phyloP scores from a whole-genome alignment of 1,140 invertebrate species.

The Dendrolimus kikuchii region DNA sequence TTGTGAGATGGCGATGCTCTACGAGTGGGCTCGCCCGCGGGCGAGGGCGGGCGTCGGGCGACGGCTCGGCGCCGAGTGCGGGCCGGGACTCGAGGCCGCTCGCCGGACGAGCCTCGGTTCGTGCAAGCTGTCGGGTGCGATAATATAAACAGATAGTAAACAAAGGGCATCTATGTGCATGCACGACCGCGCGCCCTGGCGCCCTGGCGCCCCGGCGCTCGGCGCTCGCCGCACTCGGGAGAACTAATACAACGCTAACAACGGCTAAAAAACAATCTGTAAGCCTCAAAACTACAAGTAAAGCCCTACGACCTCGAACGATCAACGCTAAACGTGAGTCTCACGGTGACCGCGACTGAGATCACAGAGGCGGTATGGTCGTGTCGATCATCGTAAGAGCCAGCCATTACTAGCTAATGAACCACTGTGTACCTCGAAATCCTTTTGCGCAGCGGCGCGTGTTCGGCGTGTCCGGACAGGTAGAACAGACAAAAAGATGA shows the following conservation, averaged over 20 bases:
- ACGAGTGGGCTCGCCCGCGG: slow-evolving; percentile 60
- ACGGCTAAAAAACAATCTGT: slow-evolving; percentile 71
- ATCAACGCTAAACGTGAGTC: slow-evolving; percentile 57
- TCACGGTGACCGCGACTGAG: slow-evolving; percentile 52
- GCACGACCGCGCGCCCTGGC: slow-evolving; percentile 58
- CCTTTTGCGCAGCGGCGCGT: slow-evolving; percentile 75
- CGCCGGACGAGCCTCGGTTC: slow-evolving; percentile 63
- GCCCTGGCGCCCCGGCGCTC: slow-evolving; percentile 28
- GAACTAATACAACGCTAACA: slow-evolving; percentile 73
- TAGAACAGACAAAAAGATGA: slow-evolving; percentile 68
- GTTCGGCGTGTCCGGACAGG: slow-evolving; percentile 62
- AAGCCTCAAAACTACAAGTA: slow-evolving; percentile 76
- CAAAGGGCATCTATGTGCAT: slow-evolving; percentile 68
- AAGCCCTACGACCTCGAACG: slow-evolving; percentile 73
- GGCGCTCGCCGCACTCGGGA: slow-evolving; percentile 67
- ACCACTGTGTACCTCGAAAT: slow-evolving; percentile 81
- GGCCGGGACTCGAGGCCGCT: slow-evolving; percentile 52
- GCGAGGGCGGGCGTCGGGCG: slow-evolving; percentile 26
- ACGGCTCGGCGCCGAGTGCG: slow-evolving; percentile 40
- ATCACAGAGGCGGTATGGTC: slow-evolving; percentile 54
- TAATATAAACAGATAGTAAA: slow-evolving; percentile 64
- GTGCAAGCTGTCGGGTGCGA: slow-evolving; percentile 68
- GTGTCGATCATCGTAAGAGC: slow-evolving; percentile 69
- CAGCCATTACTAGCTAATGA: slow-evolving; percentile 69
- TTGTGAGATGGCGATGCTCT: slow-evolving; percentile 68